Base-by-base conservation (phyloP, 64 coral and sea anemone species). In the Montipora efflorescens region DNA sequence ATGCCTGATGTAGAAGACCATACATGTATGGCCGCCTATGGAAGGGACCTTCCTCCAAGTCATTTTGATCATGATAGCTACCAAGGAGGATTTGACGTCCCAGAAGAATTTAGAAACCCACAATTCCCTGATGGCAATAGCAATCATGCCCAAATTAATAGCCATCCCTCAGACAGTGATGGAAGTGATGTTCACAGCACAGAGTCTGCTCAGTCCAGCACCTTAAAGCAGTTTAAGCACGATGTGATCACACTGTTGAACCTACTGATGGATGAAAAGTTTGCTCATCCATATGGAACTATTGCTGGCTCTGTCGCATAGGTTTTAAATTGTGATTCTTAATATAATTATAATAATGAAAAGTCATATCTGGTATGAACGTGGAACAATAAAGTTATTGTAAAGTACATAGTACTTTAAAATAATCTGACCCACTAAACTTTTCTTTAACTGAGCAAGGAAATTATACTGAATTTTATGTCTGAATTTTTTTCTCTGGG, bases 241-340 rank as follows among this genome's bases (percentile, higher is more conserved):
- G 91, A 93, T 23, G 83, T 87, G 74, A 85, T 75, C 12, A 61
- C 15, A 22, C 67, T 93, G 6, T 44, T 93, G 83, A 93, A 87
- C 58, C 45, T 93, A 43, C 83, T 93, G 4, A 87, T 93, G 16
- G 85, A 87, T 93, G 91, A 93, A 57, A 93, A 93, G 77, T 93
- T 93, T 93, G 91, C 82, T 10, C 91, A 93, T 79, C 91, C 91
- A 16, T 93, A 87, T 87, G 91, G 91, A 51, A 79, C 91, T 4
- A 93, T 93, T 48, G 91, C 91, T 53, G 91, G 91, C 36, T 71
- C 82, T 69, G 91, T 93, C 4, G 91, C 91, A 87, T 93, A 93
- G n/a, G 43, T 76, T 22, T 11, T 36, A 36, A 36, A 36, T 36
- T 36, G 36, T 36, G 36, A 36, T 36, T 36, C 36, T 36, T 2